A percentile compares a stretch with the other conserved stretches of the same genome.
These are phyloP conservation scores for Lateolabrax maculatus DNA, from an alignment of 2,797 vertebrate genomes.

Conservation along the genomic window DNA sequence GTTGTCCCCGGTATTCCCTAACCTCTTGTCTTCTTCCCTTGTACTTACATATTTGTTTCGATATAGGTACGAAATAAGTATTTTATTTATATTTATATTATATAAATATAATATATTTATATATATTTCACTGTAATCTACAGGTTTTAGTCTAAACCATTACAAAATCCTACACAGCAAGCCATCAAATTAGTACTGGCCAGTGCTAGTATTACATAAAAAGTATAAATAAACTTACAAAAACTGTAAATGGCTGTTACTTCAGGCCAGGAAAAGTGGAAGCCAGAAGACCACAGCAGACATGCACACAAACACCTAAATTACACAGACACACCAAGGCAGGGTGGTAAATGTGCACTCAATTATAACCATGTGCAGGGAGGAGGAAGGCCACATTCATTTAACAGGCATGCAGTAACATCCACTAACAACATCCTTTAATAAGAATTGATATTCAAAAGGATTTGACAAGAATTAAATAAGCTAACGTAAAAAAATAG, in stretches of 20 bases:
- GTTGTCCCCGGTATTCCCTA: not conserved
- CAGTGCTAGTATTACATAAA: not conserved
- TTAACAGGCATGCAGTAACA: conserved; percentile 14
- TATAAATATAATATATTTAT: too few relatives aligned
- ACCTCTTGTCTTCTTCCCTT: not conserved
- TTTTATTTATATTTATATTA: not conserved
- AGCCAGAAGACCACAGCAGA: not conserved
- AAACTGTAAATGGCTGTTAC: not conserved
- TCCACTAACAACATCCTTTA: not conserved
- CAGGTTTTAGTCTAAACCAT: not conserved
- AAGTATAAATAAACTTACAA: conserved; percentile 5
- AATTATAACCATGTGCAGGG: not conserved
- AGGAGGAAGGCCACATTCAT: not conserved
- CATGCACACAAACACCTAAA: not conserved
- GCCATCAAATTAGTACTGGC: not conserved
- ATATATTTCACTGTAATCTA: not conserved
- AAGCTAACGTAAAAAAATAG: not conserved
- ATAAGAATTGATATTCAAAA: conserved; percentile 22
- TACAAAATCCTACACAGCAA: not conserved
- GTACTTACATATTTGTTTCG: not conserved
- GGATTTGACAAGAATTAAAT: not conserved
- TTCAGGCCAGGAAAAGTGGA: not conserved
- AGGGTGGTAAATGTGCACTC: not conserved
- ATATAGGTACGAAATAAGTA: not conserved
- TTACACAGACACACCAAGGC: not conserved